Percentiles rank a stretch among this genome's conserved stretches.
phyloP scores from a whole-genome alignment of 2,797 vertebrate species.

The Rhodeus uyekii region DNA sequence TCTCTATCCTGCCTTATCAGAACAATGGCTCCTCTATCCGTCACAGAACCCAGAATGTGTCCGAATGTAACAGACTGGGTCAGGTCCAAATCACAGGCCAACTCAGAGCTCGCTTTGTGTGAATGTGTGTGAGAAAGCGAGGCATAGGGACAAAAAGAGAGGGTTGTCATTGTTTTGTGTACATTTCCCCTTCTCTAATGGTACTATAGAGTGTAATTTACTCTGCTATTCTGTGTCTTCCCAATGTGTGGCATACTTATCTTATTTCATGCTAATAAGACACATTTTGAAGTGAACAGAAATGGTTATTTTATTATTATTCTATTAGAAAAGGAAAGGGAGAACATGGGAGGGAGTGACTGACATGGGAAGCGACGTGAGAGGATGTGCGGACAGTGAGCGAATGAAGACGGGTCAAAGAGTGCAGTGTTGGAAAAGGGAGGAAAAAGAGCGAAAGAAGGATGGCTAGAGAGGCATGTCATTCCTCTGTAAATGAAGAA shows the following conservation, averaged over 20 bases:
- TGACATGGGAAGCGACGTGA: constrained; percentile 39
- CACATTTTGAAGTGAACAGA: neutral
- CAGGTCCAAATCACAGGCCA: constrained; percentile 59
- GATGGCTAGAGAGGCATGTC: constrained; percentile 35
- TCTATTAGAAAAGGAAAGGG: constrained; percentile 27
- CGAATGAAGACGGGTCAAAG: constrained; percentile 47
- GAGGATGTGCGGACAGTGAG: constrained; percentile 57
- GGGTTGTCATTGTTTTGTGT: constrained; percentile 10
- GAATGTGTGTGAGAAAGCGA: constrained; percentile 12
- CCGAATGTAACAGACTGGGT: constrained; percentile 74
- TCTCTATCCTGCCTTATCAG: constrained; percentile 65
- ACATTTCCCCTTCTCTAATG: neutral
- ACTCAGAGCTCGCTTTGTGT: constrained; percentile 73
- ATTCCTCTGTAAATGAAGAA: constrained; percentile 56
- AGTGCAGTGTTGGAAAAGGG: constrained; percentile 43
- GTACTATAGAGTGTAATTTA: constrained; percentile 8
- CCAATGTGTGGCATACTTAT: neutral
- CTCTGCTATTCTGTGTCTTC: neutral
- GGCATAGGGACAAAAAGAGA: neutral
- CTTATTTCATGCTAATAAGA: constrained; percentile 15
- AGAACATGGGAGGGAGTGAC: constrained; percentile 20
- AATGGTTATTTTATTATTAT: constrained; percentile 26
- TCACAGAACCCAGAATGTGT: constrained; percentile 76
- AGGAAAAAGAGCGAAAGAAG: constrained; percentile 8
- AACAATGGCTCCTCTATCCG: constrained; percentile 58